Conservation (phyloP, 2,113 vertebrate species). For the Accipiter virgatus region DNA sequence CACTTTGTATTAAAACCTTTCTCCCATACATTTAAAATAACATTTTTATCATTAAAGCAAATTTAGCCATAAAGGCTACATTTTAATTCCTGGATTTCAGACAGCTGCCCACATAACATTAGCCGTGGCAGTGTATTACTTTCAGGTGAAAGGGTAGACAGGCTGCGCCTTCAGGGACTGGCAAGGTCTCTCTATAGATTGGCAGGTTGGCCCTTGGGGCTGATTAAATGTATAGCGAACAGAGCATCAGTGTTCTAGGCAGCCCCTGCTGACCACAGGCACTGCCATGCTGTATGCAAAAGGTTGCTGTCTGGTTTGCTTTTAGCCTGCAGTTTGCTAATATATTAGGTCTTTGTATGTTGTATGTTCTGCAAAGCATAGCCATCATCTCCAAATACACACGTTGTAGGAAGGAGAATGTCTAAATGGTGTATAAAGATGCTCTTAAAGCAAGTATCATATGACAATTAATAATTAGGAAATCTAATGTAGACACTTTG, state of each 20-base stretch:
- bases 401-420: background rate
- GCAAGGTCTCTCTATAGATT: background rate
- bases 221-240: background rate
- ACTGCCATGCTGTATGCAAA: background rate
- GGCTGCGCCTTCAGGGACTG: background rate
- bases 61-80: background rate
- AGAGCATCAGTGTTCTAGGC: background rate
- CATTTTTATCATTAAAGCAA: background rate
- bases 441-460: background rate
- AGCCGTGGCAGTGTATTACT: background rate
- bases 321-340: background rate
- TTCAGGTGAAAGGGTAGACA: background rate
- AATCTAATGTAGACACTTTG: background rate
- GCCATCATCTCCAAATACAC: background rate
- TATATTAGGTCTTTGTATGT: rapidly evolving
- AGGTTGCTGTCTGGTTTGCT: background rate
- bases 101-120: background rate
- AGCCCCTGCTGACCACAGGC: background rate
- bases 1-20: background rate
- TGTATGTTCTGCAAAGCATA: background rate
- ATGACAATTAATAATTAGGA: background rate
- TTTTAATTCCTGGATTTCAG: background rate
- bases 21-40: background rate
- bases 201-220: slow-evolving; percentile 29
- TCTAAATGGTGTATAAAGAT: background rate